A percentile compares a stretch with the other conserved stretches of the same genome.
Conservation (phyloP, 2,888 invertebrate genomes). For the Drosophila borealis region DNA sequence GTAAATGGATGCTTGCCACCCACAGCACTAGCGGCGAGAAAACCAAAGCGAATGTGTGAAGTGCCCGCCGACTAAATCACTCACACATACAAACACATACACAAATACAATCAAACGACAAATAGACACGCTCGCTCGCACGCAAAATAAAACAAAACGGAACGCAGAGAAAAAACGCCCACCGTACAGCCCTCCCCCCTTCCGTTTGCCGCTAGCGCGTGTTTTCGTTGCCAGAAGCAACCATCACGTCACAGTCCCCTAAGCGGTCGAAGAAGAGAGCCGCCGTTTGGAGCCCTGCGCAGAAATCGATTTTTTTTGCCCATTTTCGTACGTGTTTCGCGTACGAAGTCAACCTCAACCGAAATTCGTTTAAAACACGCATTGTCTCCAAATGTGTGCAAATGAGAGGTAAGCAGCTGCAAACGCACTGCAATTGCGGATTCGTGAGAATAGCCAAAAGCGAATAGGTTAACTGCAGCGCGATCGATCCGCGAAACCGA, state of each 20-base stretch:
- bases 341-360: conserved; percentile 47
- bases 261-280: conserved; percentile 49
- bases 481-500: conserved; percentile 36
- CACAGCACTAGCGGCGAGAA: conserved; percentile 53
- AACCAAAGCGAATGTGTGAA: conserved; percentile 45
- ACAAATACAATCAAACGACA: conserved; percentile 5
- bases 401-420: conserved; percentile 30
- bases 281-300: conserved; percentile 77
- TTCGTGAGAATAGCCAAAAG: conserved; percentile 17
- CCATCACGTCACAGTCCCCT: conserved; percentile 61
- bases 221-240: conserved; percentile 57
- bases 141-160: conserved; percentile 57
- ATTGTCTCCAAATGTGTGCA: conserved; percentile 30
- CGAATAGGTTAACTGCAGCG: conserved; percentile 38
- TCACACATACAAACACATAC: conserved; percentile 31
- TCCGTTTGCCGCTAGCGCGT: conserved; percentile 35
- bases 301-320: conserved; percentile 83
- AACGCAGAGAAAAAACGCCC: conserved; percentile 76
- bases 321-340: conserved; percentile 72
- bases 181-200: conserved; percentile 58
- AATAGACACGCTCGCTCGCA: conserved; percentile 39
- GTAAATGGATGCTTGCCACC: conserved; percentile 59
- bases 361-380: conserved; percentile 58
- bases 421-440: conserved; percentile 34
- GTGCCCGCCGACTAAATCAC: conserved; percentile 59